Evolutionary conservation across 1,140 invertebrate species (phyloP), one percentile per base, ranked within the genome.

Genomic region (Pseudoatta argentina): DNA sequence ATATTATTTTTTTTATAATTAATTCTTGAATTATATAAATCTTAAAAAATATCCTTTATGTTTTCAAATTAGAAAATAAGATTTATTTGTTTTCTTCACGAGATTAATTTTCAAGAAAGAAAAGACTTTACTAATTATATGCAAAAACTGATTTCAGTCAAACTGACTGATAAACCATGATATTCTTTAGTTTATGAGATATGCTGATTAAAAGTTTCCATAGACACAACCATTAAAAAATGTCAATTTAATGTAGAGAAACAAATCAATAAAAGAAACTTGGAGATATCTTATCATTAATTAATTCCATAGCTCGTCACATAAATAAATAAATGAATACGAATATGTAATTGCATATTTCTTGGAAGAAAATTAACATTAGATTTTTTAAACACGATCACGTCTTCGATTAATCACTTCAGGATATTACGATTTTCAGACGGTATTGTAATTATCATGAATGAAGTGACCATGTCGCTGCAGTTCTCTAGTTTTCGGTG

Each of bases 401-500:
- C 10, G 16, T 18, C 3, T 59, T 18, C 24, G 3, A 44, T 39
- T 57, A 44, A 44, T 44, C 39, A 44, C 8, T 44, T 44, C 39
- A 8, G 2, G 39, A 44, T 39, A 7, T 44, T 44, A 44, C 39
- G 2, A 44, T 69, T 10, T 3, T 21, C 24, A 0, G 18, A 39
- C 14, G 24, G n/a, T 16, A 61, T 59, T 44, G 3, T 51, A 67
- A 67, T 67, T 67, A 81, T 27, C 18, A 34, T 6, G 12, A 72
- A 72, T 57, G 51, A 81, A 81, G 34, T 57, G 66, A 71, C 34
- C 51, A 44, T 57, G 78, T 71, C 51, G 21, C 12, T n/a, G 30
- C 16, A 44, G 34, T 81, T 72, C 64, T n/a, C 0, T n/a, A 81
- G 24, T 81, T 81, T 69, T 55, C 77, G 51, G 77, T 81, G 55